Evolutionary conservation across 2,113 vertebrate genomes (phyloP).

Genomic region (Cryptomyrus ogoouensis): DNA sequence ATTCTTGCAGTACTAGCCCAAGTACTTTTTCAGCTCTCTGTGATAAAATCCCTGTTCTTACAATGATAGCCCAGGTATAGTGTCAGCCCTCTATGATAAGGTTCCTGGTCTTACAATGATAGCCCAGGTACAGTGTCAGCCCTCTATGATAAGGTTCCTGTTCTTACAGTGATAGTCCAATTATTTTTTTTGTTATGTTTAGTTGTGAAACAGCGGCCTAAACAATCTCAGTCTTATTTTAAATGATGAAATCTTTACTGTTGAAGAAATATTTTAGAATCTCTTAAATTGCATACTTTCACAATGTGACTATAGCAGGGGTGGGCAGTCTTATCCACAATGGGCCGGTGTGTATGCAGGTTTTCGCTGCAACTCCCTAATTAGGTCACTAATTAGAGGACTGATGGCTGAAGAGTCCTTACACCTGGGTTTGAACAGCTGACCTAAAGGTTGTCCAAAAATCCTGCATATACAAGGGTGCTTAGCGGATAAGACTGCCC

Average conservation of each 20-base stretch:
- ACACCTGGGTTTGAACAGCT: too few species aligned
- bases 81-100: slow-evolving; percentile 49
- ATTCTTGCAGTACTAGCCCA: background rate
- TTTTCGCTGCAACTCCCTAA: too few species aligned
- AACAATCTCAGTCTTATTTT: background rate
- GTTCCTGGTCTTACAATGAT: slow-evolving; percentile 47
- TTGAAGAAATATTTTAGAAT: background rate
- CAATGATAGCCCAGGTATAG: slow-evolving; percentile 32
- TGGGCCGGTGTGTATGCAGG: too few species aligned
- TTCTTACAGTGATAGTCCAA: slow-evolving; percentile 39
- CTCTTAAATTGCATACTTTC: slow-evolving; percentile 45
- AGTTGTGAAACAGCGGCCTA: background rate
- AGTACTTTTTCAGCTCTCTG: background rate
- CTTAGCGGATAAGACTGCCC: too few species aligned
- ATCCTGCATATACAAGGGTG: too few species aligned
- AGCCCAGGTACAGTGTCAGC: slow-evolving; percentile 29
- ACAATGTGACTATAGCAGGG: slow-evolving; percentile 21
- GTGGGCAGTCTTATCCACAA: too few species aligned
- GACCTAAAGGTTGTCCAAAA: too few species aligned
- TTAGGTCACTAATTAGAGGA: too few species aligned
- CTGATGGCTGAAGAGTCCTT: too few species aligned
- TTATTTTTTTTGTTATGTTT: background rate
- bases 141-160: slow-evolving; percentile 52
- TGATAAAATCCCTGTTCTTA: background rate
- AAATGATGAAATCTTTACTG: background rate